Evolutionary conservation across 2,888 invertebrate species (phyloP).

Genomic region (Lapara coniferarum): DNA sequence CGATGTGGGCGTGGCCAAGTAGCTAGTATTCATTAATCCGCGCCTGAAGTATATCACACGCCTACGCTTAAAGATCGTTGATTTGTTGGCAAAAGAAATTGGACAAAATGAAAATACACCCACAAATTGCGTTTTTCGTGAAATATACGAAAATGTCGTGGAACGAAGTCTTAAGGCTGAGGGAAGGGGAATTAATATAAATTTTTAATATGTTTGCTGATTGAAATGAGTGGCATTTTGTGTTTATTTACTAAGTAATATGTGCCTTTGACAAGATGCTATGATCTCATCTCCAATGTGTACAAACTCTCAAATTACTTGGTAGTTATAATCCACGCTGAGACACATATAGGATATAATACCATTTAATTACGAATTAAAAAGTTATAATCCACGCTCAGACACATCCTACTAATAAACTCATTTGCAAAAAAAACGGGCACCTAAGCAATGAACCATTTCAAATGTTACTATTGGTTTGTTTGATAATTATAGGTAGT

Average conservation of each 20-base stretch:
- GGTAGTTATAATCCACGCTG: too few species aligned
- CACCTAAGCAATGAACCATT: too few species aligned
- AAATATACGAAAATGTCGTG: constrained; percentile 8
- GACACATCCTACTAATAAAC: too few species aligned
- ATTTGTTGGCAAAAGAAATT: constrained; percentile 21
- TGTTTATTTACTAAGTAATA: constrained; percentile 1
- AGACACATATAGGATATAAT: background rate
- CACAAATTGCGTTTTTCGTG: background rate
- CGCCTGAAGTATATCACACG: constrained; percentile 9
- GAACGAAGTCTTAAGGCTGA: background rate
- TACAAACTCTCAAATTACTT: background rate
- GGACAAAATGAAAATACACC: constrained; percentile 16
- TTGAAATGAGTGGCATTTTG: background rate
- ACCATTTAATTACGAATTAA: background rate
- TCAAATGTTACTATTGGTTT: too few species aligned
- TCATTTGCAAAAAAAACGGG: too few species aligned
- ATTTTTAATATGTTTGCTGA: constrained; percentile 1
- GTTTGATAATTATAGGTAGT: too few species aligned
- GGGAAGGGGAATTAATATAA: background rate
- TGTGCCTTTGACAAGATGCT: background rate
- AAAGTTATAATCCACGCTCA: too few species aligned
- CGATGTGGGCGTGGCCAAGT: background rate
- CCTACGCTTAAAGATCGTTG: constrained; percentile 16
- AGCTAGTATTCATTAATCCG: constrained; percentile 13
- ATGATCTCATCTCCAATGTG: background rate